A percentile compares a stretch with the other conserved stretches of the same genome.
These are phyloP conservation scores for Eupsittula cactorum DNA, from an alignment of 2,113 vertebrate species.

Conservation along the genomic window DNA sequence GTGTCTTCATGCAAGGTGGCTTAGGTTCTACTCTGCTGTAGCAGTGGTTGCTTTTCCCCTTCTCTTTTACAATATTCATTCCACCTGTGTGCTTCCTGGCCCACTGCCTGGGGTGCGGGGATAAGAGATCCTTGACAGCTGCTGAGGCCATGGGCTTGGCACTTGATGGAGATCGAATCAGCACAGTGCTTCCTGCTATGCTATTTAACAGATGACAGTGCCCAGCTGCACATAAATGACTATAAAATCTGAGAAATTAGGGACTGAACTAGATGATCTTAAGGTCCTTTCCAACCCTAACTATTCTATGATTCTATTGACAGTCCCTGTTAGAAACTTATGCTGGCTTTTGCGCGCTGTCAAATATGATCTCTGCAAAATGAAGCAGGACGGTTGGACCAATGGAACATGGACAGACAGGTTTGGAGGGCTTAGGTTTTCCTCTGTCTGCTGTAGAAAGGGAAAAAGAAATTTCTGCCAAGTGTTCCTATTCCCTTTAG, in stretches of 20 bases:
- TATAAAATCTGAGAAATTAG: neutral
- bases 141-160: neutral
- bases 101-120: neutral
- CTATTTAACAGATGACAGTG: neutral
- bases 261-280: neutral
- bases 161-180: accelerated
- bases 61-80: neutral
- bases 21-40: neutral
- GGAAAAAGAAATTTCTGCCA: neutral
- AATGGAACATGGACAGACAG: neutral
- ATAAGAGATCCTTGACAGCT: neutral
- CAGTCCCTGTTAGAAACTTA: neutral
- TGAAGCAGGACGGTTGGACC: neutral
- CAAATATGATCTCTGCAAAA: neutral
- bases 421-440: neutral
- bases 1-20: neutral
- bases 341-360: neutral
- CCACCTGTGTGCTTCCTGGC: neutral
- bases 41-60: neutral
- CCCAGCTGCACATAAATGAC: neutral
- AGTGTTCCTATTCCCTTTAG: neutral
- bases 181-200: neutral
- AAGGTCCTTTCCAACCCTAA: too few species aligned
- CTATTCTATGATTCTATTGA: too few species aligned
- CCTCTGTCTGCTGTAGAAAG: neutral